These are phyloP conservation scores for Henricia sp. DNA, from an alignment of 53 echinoderm and acorn worm genomes.

Conservation along the genomic window DNA sequence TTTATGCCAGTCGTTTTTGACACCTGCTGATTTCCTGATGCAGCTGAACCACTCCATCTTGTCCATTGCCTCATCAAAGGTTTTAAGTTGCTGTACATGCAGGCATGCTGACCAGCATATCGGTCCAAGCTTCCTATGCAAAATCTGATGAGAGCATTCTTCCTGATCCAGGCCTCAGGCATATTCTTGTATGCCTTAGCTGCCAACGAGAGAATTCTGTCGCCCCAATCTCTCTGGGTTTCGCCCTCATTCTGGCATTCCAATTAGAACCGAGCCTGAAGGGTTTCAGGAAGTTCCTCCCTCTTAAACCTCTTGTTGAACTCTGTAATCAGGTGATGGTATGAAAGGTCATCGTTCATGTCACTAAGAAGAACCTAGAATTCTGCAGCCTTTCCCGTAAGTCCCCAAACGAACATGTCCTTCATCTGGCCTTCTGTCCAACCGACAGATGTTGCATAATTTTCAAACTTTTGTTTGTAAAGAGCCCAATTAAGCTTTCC, in stretches of 20 bases:
- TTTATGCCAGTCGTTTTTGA: too few species aligned
- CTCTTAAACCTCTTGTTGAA: conserved; percentile 33
- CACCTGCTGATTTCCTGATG: too few species aligned
- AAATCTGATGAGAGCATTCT: conserved; percentile 21
- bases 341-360: conserved; percentile 11
- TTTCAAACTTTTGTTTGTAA: conserved; percentile 29
- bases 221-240: conserved; percentile 16
- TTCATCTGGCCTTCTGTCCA: not conserved
- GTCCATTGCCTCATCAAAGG: too few species aligned
- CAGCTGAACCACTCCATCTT: too few species aligned
- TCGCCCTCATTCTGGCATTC: conserved; percentile 19
- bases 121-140: conserved; percentile 8
- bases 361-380: conserved; percentile 8
- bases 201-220: conserved; percentile 14
- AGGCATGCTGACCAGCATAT: too few species aligned
- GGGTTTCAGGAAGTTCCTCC: conserved; percentile 25
- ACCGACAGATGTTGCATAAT: not conserved
- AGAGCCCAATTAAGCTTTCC: conserved; percentile 13
- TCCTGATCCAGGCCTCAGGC: conserved; percentile 14
- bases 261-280: conserved; percentile 13
- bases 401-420: conserved; percentile 10
- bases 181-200: conserved; percentile 20
- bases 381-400: conserved; percentile 32
- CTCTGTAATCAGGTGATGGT: not conserved
- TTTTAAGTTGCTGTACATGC: too few species aligned